Conservation (phyloP, 2,888 invertebrate genomes). For the Leptopilina drosophilae region DNA sequence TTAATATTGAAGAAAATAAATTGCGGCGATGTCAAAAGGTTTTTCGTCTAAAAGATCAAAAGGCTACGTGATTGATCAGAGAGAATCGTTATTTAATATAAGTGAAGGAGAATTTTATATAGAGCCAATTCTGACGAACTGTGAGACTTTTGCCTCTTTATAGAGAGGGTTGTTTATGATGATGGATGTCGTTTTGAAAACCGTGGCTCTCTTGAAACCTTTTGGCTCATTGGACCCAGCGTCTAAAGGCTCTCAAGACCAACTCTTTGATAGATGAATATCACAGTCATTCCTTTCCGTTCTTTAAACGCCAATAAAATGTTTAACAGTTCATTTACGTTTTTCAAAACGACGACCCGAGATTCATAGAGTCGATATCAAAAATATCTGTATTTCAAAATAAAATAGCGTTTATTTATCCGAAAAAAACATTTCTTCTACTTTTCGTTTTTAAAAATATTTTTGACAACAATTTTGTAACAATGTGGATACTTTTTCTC, state of each 20-base stretch:
- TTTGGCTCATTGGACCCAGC: constrained; percentile 16
- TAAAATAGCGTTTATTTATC: no score
- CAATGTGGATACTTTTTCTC: no score
- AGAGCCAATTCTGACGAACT: constrained; percentile 15
- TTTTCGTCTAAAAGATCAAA: not conserved
- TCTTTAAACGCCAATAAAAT: constrained; percentile 10
- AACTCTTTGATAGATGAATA: constrained; percentile 27
- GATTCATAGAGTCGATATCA: not conserved
- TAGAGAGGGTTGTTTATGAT: constrained; percentile 29
- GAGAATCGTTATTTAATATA: constrained; percentile 11
- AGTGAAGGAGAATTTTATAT: constrained; percentile 3
- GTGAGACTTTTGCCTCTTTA: constrained; percentile 9
- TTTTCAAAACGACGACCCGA: not conserved
- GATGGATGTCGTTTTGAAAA: constrained; percentile 36
- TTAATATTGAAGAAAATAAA: not conserved
- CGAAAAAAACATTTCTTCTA: no score
- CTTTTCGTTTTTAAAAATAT: no score
- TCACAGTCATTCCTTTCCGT: constrained; percentile 1
- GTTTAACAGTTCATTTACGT: constrained; percentile 7
- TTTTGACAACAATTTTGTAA: no score
- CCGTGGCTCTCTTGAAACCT: constrained; percentile 20
- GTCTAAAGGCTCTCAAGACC: constrained; percentile 9
- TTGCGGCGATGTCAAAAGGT: not conserved
- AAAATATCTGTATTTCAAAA: not conserved
- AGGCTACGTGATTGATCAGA: constrained; percentile 33